Conservation (phyloP, 2,888 invertebrate genomes). For the Asteroscopus sphinx region DNA sequence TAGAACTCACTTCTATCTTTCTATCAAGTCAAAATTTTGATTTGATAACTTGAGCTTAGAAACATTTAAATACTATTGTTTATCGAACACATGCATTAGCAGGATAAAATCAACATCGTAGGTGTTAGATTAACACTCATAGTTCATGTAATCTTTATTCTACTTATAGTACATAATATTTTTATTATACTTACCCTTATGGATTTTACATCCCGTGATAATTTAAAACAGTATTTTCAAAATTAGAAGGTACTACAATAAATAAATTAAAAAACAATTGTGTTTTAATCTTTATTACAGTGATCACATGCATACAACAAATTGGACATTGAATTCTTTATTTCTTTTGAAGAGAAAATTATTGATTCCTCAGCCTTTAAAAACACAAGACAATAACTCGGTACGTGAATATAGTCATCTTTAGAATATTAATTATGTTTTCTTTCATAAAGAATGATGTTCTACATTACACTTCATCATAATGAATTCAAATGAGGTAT, state of each 20-base stretch:
- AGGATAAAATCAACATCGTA: slow-evolving; percentile 14
- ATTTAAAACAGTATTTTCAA: slow-evolving; percentile 68
- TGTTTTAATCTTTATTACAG: slow-evolving; percentile 49
- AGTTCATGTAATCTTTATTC: slow-evolving; percentile 26
- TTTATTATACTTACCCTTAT: slow-evolving; percentile 69
- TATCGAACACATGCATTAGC: slow-evolving; percentile 25
- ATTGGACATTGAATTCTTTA: slow-evolving; percentile 19
- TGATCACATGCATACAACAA: slow-evolving; percentile 39
- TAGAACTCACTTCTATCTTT: slow-evolving; percentile 20
- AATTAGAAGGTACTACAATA: slow-evolving; percentile 70
- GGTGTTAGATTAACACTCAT: slow-evolving; percentile 22
- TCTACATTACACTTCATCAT: slow-evolving; percentile 14
- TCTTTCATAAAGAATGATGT: slow-evolving; percentile 11
- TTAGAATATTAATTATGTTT: slow-evolving; percentile 26
- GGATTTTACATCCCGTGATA: slow-evolving; percentile 78
- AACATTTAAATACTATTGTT: slow-evolving; percentile 11
- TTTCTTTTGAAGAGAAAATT: slow-evolving; percentile 13
- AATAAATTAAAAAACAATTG: slow-evolving; percentile 24
- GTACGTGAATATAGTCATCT: slow-evolving; percentile 20
- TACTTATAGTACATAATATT: slow-evolving; percentile 52
- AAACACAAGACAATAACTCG: slow-evolving; percentile 21
- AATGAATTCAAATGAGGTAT: slow-evolving; percentile 9
- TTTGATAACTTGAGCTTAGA: slow-evolving; percentile 1
- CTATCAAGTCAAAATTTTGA: not conserved
- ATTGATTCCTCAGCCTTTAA: slow-evolving; percentile 28